phyloP scores from a whole-genome alignment of 2,113 vertebrate species.

The Carassius auratus region DNA sequence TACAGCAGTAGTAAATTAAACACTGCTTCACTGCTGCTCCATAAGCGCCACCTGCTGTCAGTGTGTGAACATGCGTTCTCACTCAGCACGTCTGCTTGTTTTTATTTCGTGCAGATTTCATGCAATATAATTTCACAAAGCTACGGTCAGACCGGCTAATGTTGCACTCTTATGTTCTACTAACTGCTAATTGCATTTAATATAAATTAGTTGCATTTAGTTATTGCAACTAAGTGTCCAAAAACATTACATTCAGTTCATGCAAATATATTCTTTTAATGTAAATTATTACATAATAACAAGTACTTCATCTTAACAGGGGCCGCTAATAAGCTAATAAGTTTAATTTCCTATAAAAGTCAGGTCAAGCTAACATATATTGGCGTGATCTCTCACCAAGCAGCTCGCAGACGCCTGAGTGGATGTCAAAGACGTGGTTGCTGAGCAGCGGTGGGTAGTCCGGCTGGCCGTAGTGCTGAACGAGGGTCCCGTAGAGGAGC shows the following conservation, averaged over 20 bases:
- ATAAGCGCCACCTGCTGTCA: too few species aligned
- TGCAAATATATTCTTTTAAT: background rate
- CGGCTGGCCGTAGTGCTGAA: constrained; percentile 81
- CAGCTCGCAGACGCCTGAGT: constrained; percentile 90
- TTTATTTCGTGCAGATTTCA: too few species aligned
- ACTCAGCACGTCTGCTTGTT: too few species aligned
- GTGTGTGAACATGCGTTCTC: too few species aligned
- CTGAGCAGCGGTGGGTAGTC: constrained; percentile 83
- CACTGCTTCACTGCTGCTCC: too few species aligned
- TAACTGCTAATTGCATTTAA: background rate
- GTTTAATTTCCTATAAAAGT: background rate
- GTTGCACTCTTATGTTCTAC: background rate
- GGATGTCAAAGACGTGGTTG: constrained; percentile 89
- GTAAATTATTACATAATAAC: background rate
- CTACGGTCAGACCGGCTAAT: too few species aligned
- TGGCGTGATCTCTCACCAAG: constrained; percentile 79
- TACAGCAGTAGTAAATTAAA: too few species aligned
- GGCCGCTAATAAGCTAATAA: background rate
- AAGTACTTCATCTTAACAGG: background rate
- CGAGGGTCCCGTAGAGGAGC: constrained; percentile 85
- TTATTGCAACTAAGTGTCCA: background rate
- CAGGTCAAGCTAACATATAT: constrained; percentile 41
- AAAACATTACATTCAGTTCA: background rate
- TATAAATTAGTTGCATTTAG: background rate
- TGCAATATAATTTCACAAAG: too few species aligned